Conservation (phyloP, 2,888 invertebrate species). For the Metellina segmentata region DNA sequence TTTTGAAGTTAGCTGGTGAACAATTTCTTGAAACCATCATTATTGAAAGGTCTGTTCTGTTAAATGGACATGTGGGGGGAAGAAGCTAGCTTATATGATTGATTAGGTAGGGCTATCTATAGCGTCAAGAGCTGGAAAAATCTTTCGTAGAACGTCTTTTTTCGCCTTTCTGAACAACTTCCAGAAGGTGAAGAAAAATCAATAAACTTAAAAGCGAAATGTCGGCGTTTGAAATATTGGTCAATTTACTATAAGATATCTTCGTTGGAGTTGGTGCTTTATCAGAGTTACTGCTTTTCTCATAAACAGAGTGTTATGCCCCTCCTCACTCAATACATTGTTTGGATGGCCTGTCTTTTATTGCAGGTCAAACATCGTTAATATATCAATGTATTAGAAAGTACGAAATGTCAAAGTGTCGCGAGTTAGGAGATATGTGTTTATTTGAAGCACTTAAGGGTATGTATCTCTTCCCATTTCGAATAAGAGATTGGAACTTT, state of each 20-base stretch:
- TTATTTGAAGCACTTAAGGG: background rate
- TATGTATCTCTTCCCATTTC: background rate
- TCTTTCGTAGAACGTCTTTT: slow-evolving; percentile 68
- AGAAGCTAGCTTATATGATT: slow-evolving; percentile 53
- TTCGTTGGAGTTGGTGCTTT: slow-evolving; percentile 64
- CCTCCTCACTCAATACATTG: slow-evolving; percentile 20
- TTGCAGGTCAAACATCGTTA: slow-evolving; percentile 39
- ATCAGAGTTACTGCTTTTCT: slow-evolving; percentile 23
- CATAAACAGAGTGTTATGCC: slow-evolving; percentile 4
- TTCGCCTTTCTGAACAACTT: slow-evolving; percentile 39
- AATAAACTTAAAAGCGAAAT: slow-evolving; percentile 60
- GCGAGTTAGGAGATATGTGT: background rate
- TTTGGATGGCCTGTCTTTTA: slow-evolving; percentile 32
- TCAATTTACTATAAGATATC: slow-evolving; percentile 69
- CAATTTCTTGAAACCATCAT: slow-evolving; percentile 13
- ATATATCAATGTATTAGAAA: slow-evolving; percentile 32
- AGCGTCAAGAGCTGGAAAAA: slow-evolving; percentile 65
- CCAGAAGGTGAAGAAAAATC: slow-evolving; percentile 68
- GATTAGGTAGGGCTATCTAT: slow-evolving; percentile 57
- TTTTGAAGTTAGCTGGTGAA: background rate
- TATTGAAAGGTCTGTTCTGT: slow-evolving; percentile 30
- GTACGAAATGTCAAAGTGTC: background rate
- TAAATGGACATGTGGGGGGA: slow-evolving; percentile 30
- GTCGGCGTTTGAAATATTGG: slow-evolving; percentile 68
- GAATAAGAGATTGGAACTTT: background rate